phyloP scores from a whole-genome alignment of 2,113 vertebrate genomes.

The Sarotherodon lohbergeri region DNA sequence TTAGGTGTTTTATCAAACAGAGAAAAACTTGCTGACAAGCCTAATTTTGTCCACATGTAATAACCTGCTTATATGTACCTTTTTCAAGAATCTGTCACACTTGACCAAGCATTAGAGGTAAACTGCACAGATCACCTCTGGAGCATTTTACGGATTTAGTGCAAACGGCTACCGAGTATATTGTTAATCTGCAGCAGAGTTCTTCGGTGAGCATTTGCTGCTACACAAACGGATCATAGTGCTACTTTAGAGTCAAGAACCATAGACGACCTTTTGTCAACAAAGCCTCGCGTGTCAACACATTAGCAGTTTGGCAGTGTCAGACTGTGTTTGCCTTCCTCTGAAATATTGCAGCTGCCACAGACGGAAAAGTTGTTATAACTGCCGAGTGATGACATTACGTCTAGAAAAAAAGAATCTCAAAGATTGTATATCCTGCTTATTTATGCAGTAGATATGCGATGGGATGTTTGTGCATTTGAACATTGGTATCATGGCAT shows the following conservation, averaged over 20 bases:
- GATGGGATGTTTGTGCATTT: neutral
- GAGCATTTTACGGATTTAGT: neutral
- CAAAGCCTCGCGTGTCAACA: constrained; percentile 23
- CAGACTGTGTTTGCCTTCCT: neutral
- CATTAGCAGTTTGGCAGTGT: constrained; percentile 25
- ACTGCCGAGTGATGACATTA: neutral
- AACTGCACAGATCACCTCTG: neutral
- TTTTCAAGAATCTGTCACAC: neutral
- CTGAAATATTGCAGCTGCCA: constrained; percentile 12
- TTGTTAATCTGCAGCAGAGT: neutral
- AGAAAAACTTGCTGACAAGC: neutral
- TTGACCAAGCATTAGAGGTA: neutral
- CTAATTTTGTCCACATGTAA: neutral
- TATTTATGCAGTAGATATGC: neutral
- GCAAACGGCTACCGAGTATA: neutral
- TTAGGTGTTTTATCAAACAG: neutral
- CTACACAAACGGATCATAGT: neutral
- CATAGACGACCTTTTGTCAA: constrained; percentile 15
- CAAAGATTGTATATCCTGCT: neutral
- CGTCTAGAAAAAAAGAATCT: neutral
- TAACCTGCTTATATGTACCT: neutral
- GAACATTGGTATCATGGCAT: neutral
- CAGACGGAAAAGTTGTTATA: neutral
- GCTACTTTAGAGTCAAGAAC: neutral
- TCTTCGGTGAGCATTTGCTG: neutral